A percentile compares a stretch with the other conserved stretches of the same genome.
These are phyloP conservation scores for Paedocypris sp. DNA, from an alignment of 2,113 vertebrate species.

Conservation along the genomic window DNA sequence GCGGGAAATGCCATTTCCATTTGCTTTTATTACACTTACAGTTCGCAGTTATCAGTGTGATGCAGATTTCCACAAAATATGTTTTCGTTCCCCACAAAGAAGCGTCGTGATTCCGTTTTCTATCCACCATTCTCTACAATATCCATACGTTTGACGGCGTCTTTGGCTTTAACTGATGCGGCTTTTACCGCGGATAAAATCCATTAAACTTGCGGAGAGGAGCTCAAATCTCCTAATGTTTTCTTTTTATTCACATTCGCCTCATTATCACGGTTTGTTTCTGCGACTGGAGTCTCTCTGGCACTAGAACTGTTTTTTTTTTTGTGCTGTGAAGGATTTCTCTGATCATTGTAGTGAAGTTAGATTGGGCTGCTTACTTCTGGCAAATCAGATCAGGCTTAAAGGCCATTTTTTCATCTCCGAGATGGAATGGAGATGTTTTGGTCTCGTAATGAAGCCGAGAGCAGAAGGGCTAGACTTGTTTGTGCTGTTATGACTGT, in stretches of 20 bases:
- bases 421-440: not conserved
- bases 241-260: not conserved
- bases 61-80: not conserved
- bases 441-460: not conserved
- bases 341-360: not conserved
- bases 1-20: conserved; percentile 6
- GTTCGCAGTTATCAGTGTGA: not conserved
- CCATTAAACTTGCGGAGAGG: not conserved
- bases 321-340: not conserved
- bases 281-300: not conserved
- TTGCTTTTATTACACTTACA: conserved; percentile 17
- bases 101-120: no score
- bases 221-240: not conserved
- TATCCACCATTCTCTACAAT: not conserved
- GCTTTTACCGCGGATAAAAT: not conserved
- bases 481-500: conserved; percentile 8
- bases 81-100: no score
- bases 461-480: not conserved
- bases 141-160: not conserved
- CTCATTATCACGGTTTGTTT: conserved; percentile 11
- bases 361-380: not conserved
- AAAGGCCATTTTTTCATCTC: not conserved
- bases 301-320: not conserved
- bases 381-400: not conserved
- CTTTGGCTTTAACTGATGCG: not conserved